These are phyloP conservation scores for Eristalinus sepulchralis DNA, from an alignment of 2,888 invertebrate species.

Conservation along the genomic window DNA sequence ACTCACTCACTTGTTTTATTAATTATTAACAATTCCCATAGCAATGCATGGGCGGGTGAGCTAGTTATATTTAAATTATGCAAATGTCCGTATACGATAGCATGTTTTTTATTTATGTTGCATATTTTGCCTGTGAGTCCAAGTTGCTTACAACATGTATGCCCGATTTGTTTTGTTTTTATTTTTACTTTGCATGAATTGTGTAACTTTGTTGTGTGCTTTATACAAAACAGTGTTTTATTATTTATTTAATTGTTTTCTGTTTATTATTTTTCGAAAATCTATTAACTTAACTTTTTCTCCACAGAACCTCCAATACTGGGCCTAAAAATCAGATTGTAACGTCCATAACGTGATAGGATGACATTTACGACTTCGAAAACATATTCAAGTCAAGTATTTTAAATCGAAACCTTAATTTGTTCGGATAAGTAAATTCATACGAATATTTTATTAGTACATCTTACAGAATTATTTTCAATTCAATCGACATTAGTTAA, in stretches of 20 bases:
- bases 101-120: neutral
- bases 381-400: neutral
- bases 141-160: no score
- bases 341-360: conserved; percentile 81
- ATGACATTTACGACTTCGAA: neutral
- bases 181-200: neutral
- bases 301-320: conserved; percentile 83
- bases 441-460: neutral
- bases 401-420: neutral
- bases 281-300: conserved; percentile 44
- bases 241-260: conserved; percentile 4
- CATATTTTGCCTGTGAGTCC: neutral
- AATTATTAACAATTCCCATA: no score
- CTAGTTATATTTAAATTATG: no score
- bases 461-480: neutral
- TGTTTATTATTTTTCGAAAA: neutral
- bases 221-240: conserved; percentile 17
- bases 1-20: no score
- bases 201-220: conserved; percentile 36
- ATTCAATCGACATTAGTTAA: neutral
- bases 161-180: neutral
- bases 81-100: no score
- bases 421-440: neutral
- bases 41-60: no score
- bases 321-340: conserved; percentile 84